Evolutionary conservation across 2,113 vertebrate genomes (phyloP), one percentile per base, ranked within the genome.

Genomic region (Cyanoderma ruficeps): DNA sequence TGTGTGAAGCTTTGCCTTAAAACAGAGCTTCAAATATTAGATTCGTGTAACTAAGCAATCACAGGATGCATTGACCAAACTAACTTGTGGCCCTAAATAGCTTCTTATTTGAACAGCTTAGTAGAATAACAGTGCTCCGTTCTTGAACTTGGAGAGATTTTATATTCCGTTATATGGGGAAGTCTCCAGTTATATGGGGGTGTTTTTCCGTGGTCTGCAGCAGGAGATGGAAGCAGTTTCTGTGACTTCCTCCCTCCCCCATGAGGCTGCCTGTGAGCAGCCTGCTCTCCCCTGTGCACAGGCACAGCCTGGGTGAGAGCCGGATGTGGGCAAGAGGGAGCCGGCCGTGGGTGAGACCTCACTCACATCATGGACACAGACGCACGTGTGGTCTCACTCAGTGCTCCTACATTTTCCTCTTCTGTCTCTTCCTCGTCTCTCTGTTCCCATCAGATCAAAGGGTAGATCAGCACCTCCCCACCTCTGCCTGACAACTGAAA

Each of bases 181-280:
- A 53, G 28, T 30, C 52, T 53, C 7, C 16, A 10, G 49, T 57
- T 74, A 0, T 1, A 3, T 19, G 15, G 8, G 7, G 17, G 2
- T 55, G 33, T 19, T 83, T 37, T 56, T 63, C 57, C 4, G 1
- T 37, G 42, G 46, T 69, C 30, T 88, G 68, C 24, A 41, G 52
- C 44, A 52, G 53, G 81, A 64, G 81, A 10, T 61, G 42, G 64
- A 55, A 68, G n/a, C 1, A 7, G 65, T 67, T 78, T 75, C 10
- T 31, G 1, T 67, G 53, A 23, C 50, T 77, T 49, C 74, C 46
- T 70, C 20, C 60, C 17, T 60, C 18, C 37, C 42, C 33, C 12
- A 2, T 41, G 57, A 57, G 6, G 31, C 57, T 49, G 11, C 35
- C 72, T 59, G 56, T 33, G 35, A 57, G 67, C 83, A 80, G 71